A percentile compares a stretch with the other conserved stretches of the same genome.
These are phyloP conservation scores for Tetrapedia diversipes DNA, from an alignment of 2,888 invertebrate genomes.

Conservation along the genomic window DNA sequence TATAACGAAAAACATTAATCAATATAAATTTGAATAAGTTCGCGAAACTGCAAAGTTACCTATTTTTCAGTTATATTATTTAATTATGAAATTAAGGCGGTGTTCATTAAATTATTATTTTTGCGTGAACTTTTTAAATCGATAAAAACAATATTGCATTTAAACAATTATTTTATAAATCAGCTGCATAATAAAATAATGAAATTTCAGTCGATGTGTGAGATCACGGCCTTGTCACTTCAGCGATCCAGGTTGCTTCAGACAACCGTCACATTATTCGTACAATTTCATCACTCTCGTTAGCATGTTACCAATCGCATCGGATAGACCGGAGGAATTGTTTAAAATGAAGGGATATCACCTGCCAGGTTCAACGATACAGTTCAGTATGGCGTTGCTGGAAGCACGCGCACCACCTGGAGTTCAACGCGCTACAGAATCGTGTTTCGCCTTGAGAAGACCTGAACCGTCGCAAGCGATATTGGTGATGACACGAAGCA, in stretches of 20 bases:
- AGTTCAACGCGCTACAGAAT: conserved; percentile 84
- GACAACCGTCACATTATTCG: conserved; percentile 93
- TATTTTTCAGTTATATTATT: too few relatives aligned
- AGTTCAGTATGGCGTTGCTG: conserved; percentile 89
- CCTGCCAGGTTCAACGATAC: conserved; percentile 88
- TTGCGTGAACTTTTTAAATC: too few relatives aligned
- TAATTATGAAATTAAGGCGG: neutral
- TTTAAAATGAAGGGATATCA: conserved; percentile 95
- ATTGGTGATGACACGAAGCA: conserved; percentile 88
- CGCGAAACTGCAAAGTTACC: too few relatives aligned
- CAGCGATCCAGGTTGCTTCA: conserved; percentile 90
- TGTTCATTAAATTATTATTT: too few relatives aligned
- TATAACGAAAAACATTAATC: neutral
- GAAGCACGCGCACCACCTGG: conserved; percentile 87
- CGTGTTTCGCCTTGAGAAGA: conserved; percentile 84
- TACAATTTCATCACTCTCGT: conserved; percentile 97
- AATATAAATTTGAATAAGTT: too few relatives aligned
- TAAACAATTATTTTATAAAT: neutral
- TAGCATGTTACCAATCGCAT: conserved; percentile 90
- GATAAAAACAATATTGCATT: too few relatives aligned
- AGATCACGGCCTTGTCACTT: conserved; percentile 88
- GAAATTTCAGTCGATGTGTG: conserved; percentile 90
- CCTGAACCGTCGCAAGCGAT: conserved; percentile 87
- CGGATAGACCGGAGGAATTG: conserved; percentile 87
- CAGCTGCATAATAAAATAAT: neutral